A percentile compares a stretch with the other conserved stretches of the same genome.
Conservation (phyloP, 2,797 vertebrate species). For the Trachurus trachurus region DNA sequence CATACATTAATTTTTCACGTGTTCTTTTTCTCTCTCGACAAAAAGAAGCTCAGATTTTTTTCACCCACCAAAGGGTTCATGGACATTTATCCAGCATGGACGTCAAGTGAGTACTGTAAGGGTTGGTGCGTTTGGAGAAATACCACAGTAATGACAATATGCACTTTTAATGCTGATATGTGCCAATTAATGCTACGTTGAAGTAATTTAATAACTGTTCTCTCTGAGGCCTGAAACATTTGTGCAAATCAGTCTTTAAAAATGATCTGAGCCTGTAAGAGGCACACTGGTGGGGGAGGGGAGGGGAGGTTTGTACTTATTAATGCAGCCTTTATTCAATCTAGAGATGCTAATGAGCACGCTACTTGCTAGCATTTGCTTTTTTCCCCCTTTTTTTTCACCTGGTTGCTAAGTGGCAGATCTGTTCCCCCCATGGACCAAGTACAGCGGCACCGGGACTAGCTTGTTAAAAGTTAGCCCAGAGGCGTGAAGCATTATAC, state of each 20-base stretch:
- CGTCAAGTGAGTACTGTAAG: too few relatives aligned
- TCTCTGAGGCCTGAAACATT: not conserved
- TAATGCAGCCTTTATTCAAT: constrained; percentile 21
- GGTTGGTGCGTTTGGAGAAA: not conserved
- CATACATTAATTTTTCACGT: not conserved
- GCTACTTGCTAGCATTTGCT: constrained; percentile 5
- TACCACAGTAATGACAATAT: not conserved
- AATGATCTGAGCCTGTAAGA: not conserved
- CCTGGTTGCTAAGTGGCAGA: constrained; percentile 7
- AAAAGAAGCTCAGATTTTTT: not conserved
- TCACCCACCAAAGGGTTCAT: not conserved
- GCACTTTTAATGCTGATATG: not conserved
- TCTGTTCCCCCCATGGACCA: not conserved
- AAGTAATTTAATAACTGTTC: not conserved
- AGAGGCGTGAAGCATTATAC: not conserved
- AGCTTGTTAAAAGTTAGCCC: constrained; percentile 30
- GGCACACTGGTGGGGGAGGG: not conserved
- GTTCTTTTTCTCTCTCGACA: not conserved
- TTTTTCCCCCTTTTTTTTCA: not conserved
- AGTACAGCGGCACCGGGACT: constrained; percentile 16
- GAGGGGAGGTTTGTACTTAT: not conserved
- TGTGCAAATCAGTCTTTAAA: not conserved
- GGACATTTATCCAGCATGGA: not conserved
- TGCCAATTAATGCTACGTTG: too few relatives aligned
- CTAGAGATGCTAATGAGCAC: constrained; percentile 26